These are phyloP conservation scores for Tadarida brasiliensis DNA, from an alignment of 2,797 vertebrate genomes.

Conservation along the genomic window DNA sequence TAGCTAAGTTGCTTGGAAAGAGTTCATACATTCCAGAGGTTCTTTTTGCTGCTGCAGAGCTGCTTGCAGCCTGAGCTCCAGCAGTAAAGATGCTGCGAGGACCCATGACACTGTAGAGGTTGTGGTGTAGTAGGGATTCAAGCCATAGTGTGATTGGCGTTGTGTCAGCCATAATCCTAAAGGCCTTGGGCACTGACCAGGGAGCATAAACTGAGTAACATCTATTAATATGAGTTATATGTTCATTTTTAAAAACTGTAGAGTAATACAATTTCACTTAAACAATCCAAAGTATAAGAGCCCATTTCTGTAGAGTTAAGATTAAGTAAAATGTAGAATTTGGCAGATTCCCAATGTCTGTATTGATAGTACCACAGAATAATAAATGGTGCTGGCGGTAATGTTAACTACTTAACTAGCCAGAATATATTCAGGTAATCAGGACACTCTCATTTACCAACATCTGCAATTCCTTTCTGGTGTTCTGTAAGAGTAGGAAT, in stretches of 20 bases:
- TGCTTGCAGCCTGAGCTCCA: background rate
- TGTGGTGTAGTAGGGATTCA: background rate
- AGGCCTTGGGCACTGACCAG: background rate
- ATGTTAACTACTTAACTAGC: background rate
- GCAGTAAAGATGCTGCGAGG: background rate
- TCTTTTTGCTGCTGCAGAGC: background rate
- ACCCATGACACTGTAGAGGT: background rate
- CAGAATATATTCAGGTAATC: background rate
- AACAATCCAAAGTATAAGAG: background rate
- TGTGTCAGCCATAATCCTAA: background rate
- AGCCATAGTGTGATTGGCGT: background rate
- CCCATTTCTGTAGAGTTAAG: background rate
- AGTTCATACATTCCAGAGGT: slow-evolving; percentile 68
- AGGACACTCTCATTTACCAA: slow-evolving; percentile 27
- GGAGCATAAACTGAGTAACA: background rate
- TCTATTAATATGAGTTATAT: background rate
- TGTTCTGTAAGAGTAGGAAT: background rate
- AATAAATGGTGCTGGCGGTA: slow-evolving; percentile 43
- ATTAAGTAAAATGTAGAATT: slow-evolving; percentile 41
- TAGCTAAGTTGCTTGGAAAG: slow-evolving; percentile 44
- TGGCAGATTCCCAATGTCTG: background rate
- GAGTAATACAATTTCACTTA: background rate
- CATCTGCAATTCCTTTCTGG: background rate
- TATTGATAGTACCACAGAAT: background rate
- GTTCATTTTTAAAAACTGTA: slow-evolving; percentile 30